A percentile compares a stretch with the other conserved stretches of the same genome.
Evolutionary conservation across 2,113 vertebrate species (phyloP).

Genomic region (Apodemus sylvaticus): DNA sequence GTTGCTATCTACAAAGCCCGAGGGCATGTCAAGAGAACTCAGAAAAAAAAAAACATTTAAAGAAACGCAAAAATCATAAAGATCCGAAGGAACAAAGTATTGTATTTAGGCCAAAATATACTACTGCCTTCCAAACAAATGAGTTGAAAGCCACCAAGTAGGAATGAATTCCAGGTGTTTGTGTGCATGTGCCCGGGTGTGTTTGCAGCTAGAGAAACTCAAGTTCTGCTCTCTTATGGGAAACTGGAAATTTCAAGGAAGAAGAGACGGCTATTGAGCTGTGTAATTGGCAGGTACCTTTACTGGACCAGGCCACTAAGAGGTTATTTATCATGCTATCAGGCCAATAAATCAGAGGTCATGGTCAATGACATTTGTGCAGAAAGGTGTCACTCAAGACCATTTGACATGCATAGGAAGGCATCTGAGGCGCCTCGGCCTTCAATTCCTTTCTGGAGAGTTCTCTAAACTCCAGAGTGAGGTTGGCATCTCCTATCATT

Average conservation of each 20-base stretch:
- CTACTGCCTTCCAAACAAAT: not conserved
- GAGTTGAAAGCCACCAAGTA: not conserved
- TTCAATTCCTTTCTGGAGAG: not conserved
- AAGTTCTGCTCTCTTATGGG: not conserved
- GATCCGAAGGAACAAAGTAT: not conserved
- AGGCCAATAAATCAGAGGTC: slow-evolving; percentile 51
- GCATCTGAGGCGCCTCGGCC: not conserved
- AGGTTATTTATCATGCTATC: slow-evolving; percentile 12
- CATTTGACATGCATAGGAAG: not conserved
- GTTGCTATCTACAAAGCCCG: slow-evolving; percentile 62
- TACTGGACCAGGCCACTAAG: not conserved
- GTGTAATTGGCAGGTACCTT: slow-evolving; percentile 56
- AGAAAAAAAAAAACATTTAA: not conserved
- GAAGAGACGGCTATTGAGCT: not conserved
- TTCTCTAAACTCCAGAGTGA: not conserved
- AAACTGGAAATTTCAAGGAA: not conserved
- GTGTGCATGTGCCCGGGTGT: not conserved
- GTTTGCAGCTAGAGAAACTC: not conserved
- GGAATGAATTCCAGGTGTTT: not conserved
- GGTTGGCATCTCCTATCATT: not conserved
- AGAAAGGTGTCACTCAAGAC: slow-evolving; percentile 5
- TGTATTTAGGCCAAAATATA: not conserved
- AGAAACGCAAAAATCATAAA: not conserved
- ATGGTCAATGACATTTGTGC: slow-evolving; percentile 2
- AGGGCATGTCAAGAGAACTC: slow-evolving; percentile 48